Base-by-base conservation (phyloP, 1,140 invertebrate genomes). In the Drosophila lowei region DNA sequence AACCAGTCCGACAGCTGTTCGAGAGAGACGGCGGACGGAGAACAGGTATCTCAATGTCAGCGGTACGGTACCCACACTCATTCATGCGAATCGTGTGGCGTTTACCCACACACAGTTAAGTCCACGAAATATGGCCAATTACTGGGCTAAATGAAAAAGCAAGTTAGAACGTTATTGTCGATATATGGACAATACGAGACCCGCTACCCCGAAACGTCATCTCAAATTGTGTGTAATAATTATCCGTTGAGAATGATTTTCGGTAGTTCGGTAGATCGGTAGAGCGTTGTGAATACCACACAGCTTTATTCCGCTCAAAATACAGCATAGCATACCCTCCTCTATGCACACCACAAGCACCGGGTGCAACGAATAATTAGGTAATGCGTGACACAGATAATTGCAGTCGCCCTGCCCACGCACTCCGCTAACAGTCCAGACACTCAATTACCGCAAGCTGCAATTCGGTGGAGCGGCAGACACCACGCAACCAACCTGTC, bases 1-100 rank as follows among this genome's bases (percentile, higher is more conserved):
- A 86, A 85, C 80, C 77, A 74, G 80, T 85, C 86, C 62, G 61
- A 70, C 80, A 86, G 81, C 80, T 85, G 80, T 79, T 72, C 54
- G 18, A 71, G 47, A 55, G 8, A 49, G 30, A 13, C 15, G 59
- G 43, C 11, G 5, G 34, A 38, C 11, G 11, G 11, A 42, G 54
- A 79, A 78, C 62, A 84, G 71, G 70, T 84, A 42, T 77, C 66
- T 55, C 77, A 76, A 54, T 72, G 63, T 64, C 63, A 66, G 61
- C 53, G 55, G 62, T 77, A 65, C 81, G 34, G 11, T 38, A 38
- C 34, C 34, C 34, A 81, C 80, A 86, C 81, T 80, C 74, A 73
- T 77, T 80, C 58, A 80, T 79, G 77, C 59, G 76, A 68, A 74
- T 73, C 65, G 55, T 66, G 46, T 60, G 59, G 59, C 42, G 63